These are phyloP conservation scores for Vollenhovia emeryi DNA, from an alignment of 1,140 invertebrate genomes.

Conservation along the genomic window DNA sequence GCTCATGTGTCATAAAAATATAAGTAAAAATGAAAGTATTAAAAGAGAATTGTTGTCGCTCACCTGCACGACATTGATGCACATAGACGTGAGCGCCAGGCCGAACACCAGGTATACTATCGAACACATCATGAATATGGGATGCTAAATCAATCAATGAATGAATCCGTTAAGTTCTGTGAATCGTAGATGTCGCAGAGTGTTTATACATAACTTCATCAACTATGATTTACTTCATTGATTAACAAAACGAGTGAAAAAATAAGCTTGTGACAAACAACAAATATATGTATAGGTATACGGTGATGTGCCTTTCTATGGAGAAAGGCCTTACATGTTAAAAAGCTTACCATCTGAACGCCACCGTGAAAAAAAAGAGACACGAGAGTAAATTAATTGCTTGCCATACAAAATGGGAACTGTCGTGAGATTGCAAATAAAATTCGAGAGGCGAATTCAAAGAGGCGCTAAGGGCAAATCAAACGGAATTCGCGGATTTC, in stretches of 20 bases:
- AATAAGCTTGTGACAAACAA: conserved; percentile 63
- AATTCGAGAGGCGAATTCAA: conserved; percentile 34
- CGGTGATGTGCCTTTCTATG: conserved; percentile 47
- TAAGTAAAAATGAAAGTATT: neutral
- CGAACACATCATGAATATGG: conserved; percentile 96
- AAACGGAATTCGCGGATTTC: conserved; percentile 35
- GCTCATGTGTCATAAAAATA: too few species aligned
- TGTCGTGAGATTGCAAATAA: conserved; percentile 16
- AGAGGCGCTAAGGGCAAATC: conserved; percentile 64
- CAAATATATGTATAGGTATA: conserved; percentile 32
- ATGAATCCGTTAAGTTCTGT: conserved; percentile 64
- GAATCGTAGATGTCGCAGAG: conserved; percentile 3
- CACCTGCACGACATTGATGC: conserved; percentile 98
- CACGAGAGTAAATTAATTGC: conserved; percentile 64
- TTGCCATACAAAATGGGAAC: neutral
- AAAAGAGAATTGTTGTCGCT: conserved; percentile 74
- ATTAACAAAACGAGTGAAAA: conserved; percentile 31
- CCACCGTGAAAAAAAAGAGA: conserved; percentile 81
- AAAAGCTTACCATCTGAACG: conserved; percentile 82
- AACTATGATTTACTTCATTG: conserved; percentile 28
- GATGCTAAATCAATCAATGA: conserved; percentile 87
- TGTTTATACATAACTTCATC: conserved; percentile 34
- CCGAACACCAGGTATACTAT: conserved; percentile 98
- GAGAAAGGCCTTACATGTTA: conserved; percentile 28
- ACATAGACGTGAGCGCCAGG: conserved; percentile 97